A percentile compares a stretch with the other conserved stretches of the same genome.
phyloP scores from a whole-genome alignment of 2,113 vertebrate species.

The Nerophis lumbriciformis region DNA sequence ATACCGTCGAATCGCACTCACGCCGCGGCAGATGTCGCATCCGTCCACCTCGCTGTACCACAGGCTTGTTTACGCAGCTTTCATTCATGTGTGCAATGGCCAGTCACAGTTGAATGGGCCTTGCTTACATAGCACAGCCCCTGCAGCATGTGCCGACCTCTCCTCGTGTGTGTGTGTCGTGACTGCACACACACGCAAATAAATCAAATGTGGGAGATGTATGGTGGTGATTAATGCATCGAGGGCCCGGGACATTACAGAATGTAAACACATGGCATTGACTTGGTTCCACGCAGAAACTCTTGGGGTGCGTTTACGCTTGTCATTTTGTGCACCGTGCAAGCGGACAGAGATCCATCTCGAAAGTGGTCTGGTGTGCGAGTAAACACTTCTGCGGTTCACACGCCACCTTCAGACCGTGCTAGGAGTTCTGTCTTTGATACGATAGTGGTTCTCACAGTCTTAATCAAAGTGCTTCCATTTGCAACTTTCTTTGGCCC shows the following conservation, averaged over 20 bases:
- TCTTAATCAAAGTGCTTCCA: no score
- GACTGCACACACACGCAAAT: slow-evolving; percentile 55
- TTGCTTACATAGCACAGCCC: slow-evolving; percentile 45
- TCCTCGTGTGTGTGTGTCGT: slow-evolving; percentile 53
- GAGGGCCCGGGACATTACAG: slow-evolving; percentile 2
- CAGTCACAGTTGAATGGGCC: slow-evolving; percentile 47
- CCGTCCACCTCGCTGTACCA: slow-evolving; percentile 34
- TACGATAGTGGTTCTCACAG: no score
- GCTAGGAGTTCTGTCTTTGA: no score
- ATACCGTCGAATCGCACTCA: slow-evolving; percentile 42
- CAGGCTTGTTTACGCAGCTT: slow-evolving; percentile 62
- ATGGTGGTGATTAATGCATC: slow-evolving; percentile 47
- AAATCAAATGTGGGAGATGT: slow-evolving; percentile 59
- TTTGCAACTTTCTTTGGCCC: no score
- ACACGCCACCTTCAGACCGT: no score
- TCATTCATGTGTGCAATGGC: slow-evolving; percentile 64
- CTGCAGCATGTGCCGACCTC: slow-evolving; percentile 59
- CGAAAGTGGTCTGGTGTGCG: no score
- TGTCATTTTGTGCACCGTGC: background rate
- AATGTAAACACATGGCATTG: slow-evolving; percentile 52
- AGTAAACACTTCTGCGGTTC: no score
- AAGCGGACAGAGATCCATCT: no score
- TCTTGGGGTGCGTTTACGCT: slow-evolving; percentile 5
- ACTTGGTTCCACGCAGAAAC: slow-evolving; percentile 16
- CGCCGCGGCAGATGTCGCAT: slow-evolving; percentile 49